phyloP scores from a whole-genome alignment of 2,888 invertebrate species.

The Epirrhoe tristata region DNA sequence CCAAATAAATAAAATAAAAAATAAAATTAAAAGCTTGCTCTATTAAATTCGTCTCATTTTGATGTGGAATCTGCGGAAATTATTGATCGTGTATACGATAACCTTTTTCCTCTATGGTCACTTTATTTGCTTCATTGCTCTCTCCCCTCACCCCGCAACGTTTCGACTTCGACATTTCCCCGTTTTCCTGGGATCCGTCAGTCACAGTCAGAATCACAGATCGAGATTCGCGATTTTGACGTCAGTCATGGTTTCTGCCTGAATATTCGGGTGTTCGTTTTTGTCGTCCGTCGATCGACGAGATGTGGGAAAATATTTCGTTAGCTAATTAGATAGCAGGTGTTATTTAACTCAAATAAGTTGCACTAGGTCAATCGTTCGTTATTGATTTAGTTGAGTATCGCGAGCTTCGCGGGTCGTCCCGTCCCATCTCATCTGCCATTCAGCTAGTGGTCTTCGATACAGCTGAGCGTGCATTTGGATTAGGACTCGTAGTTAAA shows the following conservation, averaged over 20 bases:
- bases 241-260: not conserved
- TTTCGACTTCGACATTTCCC: no score
- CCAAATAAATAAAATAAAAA: no score
- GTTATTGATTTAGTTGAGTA: conserved; percentile 58
- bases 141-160: no score
- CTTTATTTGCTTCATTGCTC: no score
- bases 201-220: not conserved
- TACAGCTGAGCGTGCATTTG: conserved; percentile 59
- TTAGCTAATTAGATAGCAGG: conserved; percentile 63
- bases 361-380: conserved; percentile 60
- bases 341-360: conserved; percentile 61
- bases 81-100: no score
- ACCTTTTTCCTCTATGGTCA: no score
- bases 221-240: conserved; percentile 4
- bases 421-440: conserved; percentile 15
- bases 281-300: conserved; percentile 55
- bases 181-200: not conserved
- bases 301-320: conserved; percentile 65
- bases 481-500: conserved; percentile 65
- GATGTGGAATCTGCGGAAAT: no score
- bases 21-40: no score
- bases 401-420: conserved; percentile 54
- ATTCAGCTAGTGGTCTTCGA: conserved; percentile 28
- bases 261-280: not conserved
- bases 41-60: no score